Evolutionary conservation across 2,113 vertebrate genomes (phyloP), one percentile per base, ranked within the genome.

Genomic region (Passer montanus): DNA sequence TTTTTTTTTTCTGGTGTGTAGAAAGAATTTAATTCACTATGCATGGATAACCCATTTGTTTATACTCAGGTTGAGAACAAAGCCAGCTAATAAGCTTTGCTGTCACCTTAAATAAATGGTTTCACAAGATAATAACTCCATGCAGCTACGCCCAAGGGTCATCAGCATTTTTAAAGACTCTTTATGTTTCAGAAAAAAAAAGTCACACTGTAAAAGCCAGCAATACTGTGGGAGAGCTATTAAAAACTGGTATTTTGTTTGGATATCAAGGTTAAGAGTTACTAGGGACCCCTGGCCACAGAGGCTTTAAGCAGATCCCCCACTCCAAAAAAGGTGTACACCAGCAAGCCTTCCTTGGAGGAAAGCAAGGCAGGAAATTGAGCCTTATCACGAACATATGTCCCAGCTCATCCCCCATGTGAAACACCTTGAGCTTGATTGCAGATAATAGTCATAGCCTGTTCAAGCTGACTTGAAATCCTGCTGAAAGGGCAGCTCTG

Each of bases 41-140:
- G 79, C 73, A 74, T 6, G 37, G 82, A 81, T 94, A 95, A 96
- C 72, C 68, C 58, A 74, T 84, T 76, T 95, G 79, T 93, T 93
- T 94, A 90, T 67, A 58, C 35, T 77, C 67, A 62, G 56, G 81
- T 89, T 67, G 87, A 96, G 90, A 95, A 93, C 83, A 97, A 95
- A 96, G 92, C 8, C 88, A 89, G 43, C 68, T 90, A 94, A 92
- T 86, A 90, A 84, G 90, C 91, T 96, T 89, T 94, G 76, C 88
- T 95, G 94, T 92, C 92, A 95, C 92, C 75, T 94, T 92, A 95
- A 97, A 97, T 97, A 88, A 92, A 90, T 63, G 85, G 68, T 90
- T 94, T 84, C 94, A 80, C 72, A 88, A 94, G 90, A 92, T 94
- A 95, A 84, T 92, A 89, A 59, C 83, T 73, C 46, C 11, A 41